A percentile compares a stretch with the other conserved stretches of the same genome.
phyloP scores from a whole-genome alignment of 2,113 vertebrate genomes.

The Daboia siamensis region DNA sequence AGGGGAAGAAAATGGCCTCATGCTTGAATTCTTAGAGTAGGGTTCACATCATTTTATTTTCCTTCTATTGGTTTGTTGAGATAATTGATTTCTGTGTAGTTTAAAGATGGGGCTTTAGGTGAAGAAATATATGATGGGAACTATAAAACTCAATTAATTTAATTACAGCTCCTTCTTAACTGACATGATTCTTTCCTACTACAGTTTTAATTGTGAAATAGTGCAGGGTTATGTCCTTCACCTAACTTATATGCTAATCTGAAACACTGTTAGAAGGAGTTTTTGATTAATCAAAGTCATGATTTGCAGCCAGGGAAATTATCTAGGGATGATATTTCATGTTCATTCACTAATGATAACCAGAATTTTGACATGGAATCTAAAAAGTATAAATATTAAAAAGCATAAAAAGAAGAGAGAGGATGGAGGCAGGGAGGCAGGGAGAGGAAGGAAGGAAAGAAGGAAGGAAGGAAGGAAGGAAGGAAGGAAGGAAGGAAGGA shows the following conservation, averaged over 20 bases:
- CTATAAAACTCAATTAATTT: conserved; percentile 74
- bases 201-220: conserved; percentile 70
- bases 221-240: conserved; percentile 71
- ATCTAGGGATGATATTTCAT: neutral
- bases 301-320: neutral
- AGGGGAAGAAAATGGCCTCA: conserved; percentile 59
- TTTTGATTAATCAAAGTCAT: conserved; percentile 37
- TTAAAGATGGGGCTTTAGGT: conserved; percentile 74
- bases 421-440: too few relatives aligned
- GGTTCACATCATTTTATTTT: conserved; percentile 84
- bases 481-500: neutral
- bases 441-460: neutral
- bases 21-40: conserved; percentile 81
- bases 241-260: conserved; percentile 71
- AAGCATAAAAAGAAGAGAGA: neutral
- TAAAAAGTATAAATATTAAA: neutral
- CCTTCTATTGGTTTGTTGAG: conserved; percentile 90
- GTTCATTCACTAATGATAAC: neutral
- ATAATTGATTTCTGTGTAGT: conserved; percentile 96
- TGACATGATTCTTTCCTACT: conserved; percentile 76
- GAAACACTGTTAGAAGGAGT: conserved; percentile 74
- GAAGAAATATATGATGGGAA: conserved; percentile 73
- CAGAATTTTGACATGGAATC: neutral
- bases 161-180: conserved; percentile 79
- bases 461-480: neutral